Base-by-base conservation (phyloP, 1,140 invertebrate genomes). In the Meloidogyne floridensis region DNA sequence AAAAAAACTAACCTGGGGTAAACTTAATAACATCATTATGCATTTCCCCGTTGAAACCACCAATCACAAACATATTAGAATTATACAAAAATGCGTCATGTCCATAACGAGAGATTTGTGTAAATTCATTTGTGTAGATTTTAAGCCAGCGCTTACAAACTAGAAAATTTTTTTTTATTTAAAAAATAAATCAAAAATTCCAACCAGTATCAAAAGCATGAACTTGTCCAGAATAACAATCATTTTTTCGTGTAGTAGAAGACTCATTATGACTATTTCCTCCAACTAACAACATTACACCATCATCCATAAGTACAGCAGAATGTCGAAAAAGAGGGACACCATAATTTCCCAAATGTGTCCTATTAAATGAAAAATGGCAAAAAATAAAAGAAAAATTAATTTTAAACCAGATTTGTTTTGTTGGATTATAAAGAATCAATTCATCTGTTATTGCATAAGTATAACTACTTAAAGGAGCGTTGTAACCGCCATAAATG, bases 221-320 rank as follows among this genome's bases (percentile, higher is more conserved):
- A 15, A 89, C 65, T 72, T 80, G 65, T 18, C 77, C 78, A 4
- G 87, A 88, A 74, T 87, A 90, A 79, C 89, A 90, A 73, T 88
- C 86, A 72, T 77, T 86, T 18, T 85, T 77, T 15, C 80, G 75
- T 54, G 77, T 72, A 11, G 81, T 65, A 6, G 83, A 86, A 56
- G 87, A 88, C 59, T 88, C 86, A 80, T 90, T 90, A 51, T 88
- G 86, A 32, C 75, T 83, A 42, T 90, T 90, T 53, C 88, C 88
- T 18, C 88, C 88, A 71, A 87, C 77, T 43, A 90, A 76, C 2
- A 90, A 79, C 84, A 89, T 86, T 20, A 90, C 73, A n/a, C 83
- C 88, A 65, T 65, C 59, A 76, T 89, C 88, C 8, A 89, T 42
- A 59, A 90, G 20, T 1, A 88, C 88, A n/a, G 89, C 88, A 3